Evolutionary conservation across 2,113 vertebrate genomes (phyloP), one percentile per base, ranked within the genome.

Genomic region (Mohoua ochrocephala): DNA sequence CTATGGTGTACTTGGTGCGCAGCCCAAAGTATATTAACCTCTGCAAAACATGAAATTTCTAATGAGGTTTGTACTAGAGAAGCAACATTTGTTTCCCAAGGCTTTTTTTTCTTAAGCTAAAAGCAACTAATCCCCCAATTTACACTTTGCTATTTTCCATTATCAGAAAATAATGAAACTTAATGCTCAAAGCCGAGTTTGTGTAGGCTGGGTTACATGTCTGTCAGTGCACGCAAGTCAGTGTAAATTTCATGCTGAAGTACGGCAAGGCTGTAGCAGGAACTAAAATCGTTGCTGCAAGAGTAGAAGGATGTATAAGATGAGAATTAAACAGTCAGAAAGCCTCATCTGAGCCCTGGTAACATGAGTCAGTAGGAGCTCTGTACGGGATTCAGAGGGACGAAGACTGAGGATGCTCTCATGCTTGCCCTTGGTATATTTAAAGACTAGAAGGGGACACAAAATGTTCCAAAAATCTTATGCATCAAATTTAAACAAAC

Each of bases 21-120:
- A n/a, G 99, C 99, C 99, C 99, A 99, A 30, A 99, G 84, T 89
- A 99, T 83, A 95, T 99, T 98, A 95, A 99, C 97, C 97, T 99
- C 99, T 99, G 98, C 50, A 97, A 97, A 97, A 97, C 69, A 97
- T 60, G 79, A 45, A 93, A 91, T 96, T 97, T 97, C 45, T 91
- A 86, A 95, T 90, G 35, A 96, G 31, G 14, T 56, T 83, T 78
- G 22, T 79, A 64, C 67, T 35, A 53, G 26, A 95, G 64, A 96
- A 90, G 42, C 7, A 76, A 81, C n/a, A 41, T 35, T 95, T 92
- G 26, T 94, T 95, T 93, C 60, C 47, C 54, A 73, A 54, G 59
- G 39, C 19, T 20, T 31, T 61, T 89, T n/a, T 78, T 67, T 85
- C 52, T 77, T 73, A 75, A 91, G 23, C 11, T 91, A 94, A 68